Evolutionary conservation across 2,797 vertebrate genomes (phyloP), one percentile per base, ranked within the genome.

Genomic region (Myotis daubentonii): DNA sequence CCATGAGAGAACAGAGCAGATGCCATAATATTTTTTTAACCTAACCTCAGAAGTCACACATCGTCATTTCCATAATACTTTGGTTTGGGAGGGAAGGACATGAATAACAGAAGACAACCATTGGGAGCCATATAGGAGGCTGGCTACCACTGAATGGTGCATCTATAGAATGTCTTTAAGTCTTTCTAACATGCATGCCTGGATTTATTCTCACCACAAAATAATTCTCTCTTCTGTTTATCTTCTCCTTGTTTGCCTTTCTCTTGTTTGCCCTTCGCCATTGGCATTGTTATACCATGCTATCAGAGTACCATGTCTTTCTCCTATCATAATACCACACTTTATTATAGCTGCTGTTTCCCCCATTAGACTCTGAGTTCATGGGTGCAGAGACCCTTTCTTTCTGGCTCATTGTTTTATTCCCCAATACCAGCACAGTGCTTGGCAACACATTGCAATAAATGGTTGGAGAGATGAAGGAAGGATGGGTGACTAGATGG

Each of bases 391-490:
- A 51, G 66, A 80, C 60, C 68, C 66, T 38, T 41, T 93, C 68
- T 55, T 92, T 62, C 62, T 91, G 25, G 23, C 57, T 91, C 80
- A 38, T 44, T 91, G 30, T 74, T 28, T 8, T 51, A 25, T 70
- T 66, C 55, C 65, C 62, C 19, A 53, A 13, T 72, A 65, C 88
- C 55, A 74, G 62, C 78, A 41, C 33, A 91, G 23, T 57, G 20
- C 82, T 78, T 86, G 66, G 55, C 36, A 89, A n/a, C 68, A 78
- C 28, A 25, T 70, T 28, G 38, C 33, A 88, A 15, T 70, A 75
- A 83, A 75, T 78, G 47, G 38, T 84, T 92, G 53, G 44, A 89
- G 87, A 87, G 49, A 55, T 76, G 55, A 89, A 89, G 72, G 23
- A 83, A 79, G 33, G n/a, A 13, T 86, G 85, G 44, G 10, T 57